Percentiles rank a stretch among this genome's conserved stretches.
Conservation (phyloP, 1,140 invertebrate genomes). For the Cherax quadricarinatus region DNA sequence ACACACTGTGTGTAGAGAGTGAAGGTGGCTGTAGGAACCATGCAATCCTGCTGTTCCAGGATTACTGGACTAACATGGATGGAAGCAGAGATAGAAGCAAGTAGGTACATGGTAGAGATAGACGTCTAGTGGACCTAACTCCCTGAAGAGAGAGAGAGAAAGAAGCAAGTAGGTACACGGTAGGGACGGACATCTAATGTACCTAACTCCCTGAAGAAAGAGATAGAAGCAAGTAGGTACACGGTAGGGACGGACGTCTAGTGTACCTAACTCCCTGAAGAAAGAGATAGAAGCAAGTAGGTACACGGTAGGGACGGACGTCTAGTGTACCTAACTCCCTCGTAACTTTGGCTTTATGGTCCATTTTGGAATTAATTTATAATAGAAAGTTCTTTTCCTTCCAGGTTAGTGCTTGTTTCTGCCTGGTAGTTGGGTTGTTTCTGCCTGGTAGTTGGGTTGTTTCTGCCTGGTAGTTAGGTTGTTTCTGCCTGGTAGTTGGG, state of each 20-base stretch:
- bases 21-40: too few relatives aligned
- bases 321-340: conserved; percentile 28
- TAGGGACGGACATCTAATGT: background rate
- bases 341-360: conserved; percentile 23
- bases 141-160: background rate
- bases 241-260: conserved; percentile 7
- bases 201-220: background rate
- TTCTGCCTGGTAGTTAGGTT: too few relatives aligned
- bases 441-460: too few relatives aligned
- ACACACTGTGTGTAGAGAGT: too few relatives aligned
- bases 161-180: background rate
- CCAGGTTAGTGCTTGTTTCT: too few relatives aligned
- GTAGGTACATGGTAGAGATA: conserved; percentile 7
- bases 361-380: conserved; percentile 53
- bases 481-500: too few relatives aligned
- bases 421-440: too few relatives aligned
- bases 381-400: conserved; percentile 24
- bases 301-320: background rate
- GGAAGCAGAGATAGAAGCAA: background rate
- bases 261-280: too few relatives aligned
- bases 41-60: too few relatives aligned
- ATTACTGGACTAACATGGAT: too few relatives aligned
- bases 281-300: background rate
- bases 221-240: background rate
- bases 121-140: too few relatives aligned